Evolutionary conservation across 2,113 vertebrate species (phyloP), one percentile per base, ranked within the genome.

Genomic region (Phainopepla nitens): DNA sequence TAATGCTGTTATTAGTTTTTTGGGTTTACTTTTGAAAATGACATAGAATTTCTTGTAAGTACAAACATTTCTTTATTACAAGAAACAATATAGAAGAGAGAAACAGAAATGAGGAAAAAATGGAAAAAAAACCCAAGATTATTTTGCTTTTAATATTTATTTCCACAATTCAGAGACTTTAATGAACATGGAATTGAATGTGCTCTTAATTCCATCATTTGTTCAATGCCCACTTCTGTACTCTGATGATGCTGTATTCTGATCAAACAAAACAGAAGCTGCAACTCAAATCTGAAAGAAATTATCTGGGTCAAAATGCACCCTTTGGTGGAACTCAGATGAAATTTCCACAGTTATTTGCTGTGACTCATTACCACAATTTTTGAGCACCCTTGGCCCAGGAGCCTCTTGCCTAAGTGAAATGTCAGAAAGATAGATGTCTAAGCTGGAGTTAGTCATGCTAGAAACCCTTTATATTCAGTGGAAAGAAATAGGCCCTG

Each of bases 191-290:
- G 84, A 93, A 94, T 71, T 7, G 14, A 95, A 96, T 60, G 6
- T 28, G 3, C 44, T 92, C 92, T 96, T 98, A 97, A 96, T 97
- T 97, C 71, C 39, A 85, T 91, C 64, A 91, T 96, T 95, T 98
- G 65, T 95, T 90, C 60, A 83, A 8, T 90, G 68, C n/a, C 41
- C 69, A 60, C 44, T 81, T 87, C 42, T 92, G 72, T 78, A 36
- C 6, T 54, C 31, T 53, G 28, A 95, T 93, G 82, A 69, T 91
- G 73, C 25, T 82, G 35, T 88, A 81, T 91, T 96, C 93, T 91
- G 90, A 95, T 54, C 49, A 51, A 94, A 85, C 7, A 90, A 58
- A 97, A 84, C 58, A 95, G 78, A 97, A 78, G 87, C 64, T 91
- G 60, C 49, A 83, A 58, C 71, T 85, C 83, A 95, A 93, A 94